Evolutionary conservation across 1,140 invertebrate genomes (phyloP).

Genomic region (Theocolax elegans): DNA sequence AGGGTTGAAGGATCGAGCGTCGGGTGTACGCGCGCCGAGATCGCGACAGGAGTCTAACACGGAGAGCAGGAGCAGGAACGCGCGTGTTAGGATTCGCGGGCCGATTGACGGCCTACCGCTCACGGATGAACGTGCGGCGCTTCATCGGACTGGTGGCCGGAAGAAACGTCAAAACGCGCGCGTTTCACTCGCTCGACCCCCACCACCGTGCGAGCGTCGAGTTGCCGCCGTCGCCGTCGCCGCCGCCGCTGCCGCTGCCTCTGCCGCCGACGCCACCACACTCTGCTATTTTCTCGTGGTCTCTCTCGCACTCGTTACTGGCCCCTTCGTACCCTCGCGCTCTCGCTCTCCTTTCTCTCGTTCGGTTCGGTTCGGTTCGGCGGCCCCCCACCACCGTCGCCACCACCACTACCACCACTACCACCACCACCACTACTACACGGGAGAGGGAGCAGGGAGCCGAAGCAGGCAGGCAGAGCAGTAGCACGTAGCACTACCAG

Average conservation of each 20-base stretch:
- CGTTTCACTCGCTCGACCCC: slow-evolving; percentile 34
- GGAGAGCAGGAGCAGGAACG: not conserved
- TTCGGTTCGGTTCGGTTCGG: slow-evolving; percentile 16
- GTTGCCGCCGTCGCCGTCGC: not conserved
- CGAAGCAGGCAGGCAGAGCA: too few species aligned
- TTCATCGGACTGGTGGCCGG: slow-evolving; percentile 43
- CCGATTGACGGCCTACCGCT: slow-evolving; percentile 42
- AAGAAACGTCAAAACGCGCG: slow-evolving; percentile 44
- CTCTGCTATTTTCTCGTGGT: slow-evolving; percentile 32
- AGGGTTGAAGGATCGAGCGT: too few species aligned
- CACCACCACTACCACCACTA: too few species aligned
- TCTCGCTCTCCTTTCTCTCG: slow-evolving; percentile 21
- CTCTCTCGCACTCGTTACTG: slow-evolving; percentile 21
- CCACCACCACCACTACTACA: too few species aligned
- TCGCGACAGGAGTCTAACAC: too few species aligned
- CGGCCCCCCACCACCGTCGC: slow-evolving; percentile 1
- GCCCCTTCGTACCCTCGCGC: slow-evolving; percentile 11
- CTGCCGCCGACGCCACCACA: not conserved
- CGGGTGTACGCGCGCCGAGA: too few species aligned
- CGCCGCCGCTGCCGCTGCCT: not conserved
- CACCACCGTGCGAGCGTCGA: not conserved
- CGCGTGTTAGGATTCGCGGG: slow-evolving; percentile 30
- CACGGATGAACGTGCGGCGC: slow-evolving; percentile 44
- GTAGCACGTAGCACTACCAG: too few species aligned
- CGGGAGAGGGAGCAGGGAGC: too few species aligned